These are phyloP conservation scores for Emmelina monodactyla DNA, from an alignment of 2,888 invertebrate genomes.

Conservation along the genomic window DNA sequence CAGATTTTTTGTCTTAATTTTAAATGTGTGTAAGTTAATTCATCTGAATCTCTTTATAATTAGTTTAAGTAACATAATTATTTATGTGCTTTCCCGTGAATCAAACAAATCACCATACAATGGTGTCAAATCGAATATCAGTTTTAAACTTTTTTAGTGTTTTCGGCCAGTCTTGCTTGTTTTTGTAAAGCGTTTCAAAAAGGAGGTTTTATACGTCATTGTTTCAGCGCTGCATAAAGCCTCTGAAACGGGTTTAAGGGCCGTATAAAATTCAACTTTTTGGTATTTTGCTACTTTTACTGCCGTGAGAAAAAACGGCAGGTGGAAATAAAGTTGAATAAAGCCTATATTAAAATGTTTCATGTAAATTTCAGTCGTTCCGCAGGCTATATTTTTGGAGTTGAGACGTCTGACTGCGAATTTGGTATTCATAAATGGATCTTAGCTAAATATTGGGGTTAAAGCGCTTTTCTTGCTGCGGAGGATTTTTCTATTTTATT, in stretches of 20 bases:
- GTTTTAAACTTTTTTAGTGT: constrained; percentile 10
- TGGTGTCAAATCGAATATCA: no score
- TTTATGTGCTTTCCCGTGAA: no score
- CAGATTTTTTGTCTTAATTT: no score
- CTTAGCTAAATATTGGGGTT: constrained; percentile 48
- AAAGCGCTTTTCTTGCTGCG: constrained; percentile 9
- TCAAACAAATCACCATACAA: no score
- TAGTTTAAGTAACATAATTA: no score
- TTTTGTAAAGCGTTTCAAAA: no score
- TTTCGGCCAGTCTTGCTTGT: constrained; percentile 23
- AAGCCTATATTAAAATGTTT: constrained; percentile 61
- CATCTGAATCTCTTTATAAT: no score
- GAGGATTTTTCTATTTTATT: not conserved
- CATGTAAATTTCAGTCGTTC: constrained; percentile 53
- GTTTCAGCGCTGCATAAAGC: constrained; percentile 19
- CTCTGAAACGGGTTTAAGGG: constrained; percentile 30
- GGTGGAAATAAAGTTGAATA: constrained; percentile 44
- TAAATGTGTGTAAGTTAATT: no score
- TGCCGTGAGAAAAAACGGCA: constrained; percentile 60
- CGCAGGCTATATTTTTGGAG: constrained; percentile 47
- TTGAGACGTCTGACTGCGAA: constrained; percentile 40
- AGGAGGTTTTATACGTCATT: constrained; percentile 28
- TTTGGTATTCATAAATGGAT: constrained; percentile 56
- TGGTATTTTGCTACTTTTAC: constrained; percentile 37
- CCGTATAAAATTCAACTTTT: constrained; percentile 36